Percentiles rank a stretch among this genome's conserved stretches.
Evolutionary conservation across 2,113 vertebrate species (phyloP).

Genomic region (Corythornis cristatus): DNA sequence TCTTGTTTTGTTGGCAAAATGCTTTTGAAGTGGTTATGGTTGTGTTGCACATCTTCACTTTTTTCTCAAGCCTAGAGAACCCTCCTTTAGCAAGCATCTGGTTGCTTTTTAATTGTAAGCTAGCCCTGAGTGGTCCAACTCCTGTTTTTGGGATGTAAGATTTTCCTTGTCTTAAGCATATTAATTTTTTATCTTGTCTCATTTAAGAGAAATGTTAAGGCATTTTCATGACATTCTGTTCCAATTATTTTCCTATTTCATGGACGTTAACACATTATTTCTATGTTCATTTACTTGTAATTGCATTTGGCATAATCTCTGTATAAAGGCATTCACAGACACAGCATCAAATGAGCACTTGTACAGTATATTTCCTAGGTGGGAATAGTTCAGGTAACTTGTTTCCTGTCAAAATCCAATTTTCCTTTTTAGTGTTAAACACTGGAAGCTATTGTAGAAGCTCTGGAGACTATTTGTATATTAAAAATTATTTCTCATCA

Average conservation of each 20-base stretch:
- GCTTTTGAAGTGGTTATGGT: background rate
- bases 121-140: background rate
- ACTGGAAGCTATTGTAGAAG: background rate
- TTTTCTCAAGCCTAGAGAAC: background rate
- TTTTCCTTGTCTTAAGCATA: background rate
- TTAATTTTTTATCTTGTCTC: background rate
- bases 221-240: background rate
- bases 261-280: accelerated
- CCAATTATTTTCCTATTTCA: background rate
- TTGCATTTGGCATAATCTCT: background rate
- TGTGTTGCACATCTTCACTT: background rate
- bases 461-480: background rate
- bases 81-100: background rate
- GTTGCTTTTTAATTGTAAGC: background rate
- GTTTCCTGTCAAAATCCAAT: background rate
- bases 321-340: background rate
- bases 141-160: background rate
- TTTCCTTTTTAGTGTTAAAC: background rate
- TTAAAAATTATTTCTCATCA: background rate
- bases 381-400: background rate
- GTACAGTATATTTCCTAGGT: background rate
- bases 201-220: background rate
- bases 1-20: background rate
- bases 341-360: background rate
- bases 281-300: background rate